These are phyloP conservation scores for Boleophthalmus pectinirostris DNA, from an alignment of 2,113 vertebrate genomes.

Conservation along the genomic window DNA sequence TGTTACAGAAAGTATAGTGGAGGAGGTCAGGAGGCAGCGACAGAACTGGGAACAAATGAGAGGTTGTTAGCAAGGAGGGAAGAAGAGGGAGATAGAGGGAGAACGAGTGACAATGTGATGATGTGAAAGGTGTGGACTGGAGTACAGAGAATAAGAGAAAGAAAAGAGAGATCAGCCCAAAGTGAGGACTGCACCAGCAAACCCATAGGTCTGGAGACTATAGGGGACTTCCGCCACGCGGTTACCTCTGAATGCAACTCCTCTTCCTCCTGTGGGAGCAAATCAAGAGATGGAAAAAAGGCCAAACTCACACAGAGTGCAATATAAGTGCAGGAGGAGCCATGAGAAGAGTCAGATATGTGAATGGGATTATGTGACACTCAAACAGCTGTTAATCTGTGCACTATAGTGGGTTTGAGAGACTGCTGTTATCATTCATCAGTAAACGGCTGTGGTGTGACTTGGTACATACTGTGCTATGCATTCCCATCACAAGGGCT, in stretches of 20 bases:
- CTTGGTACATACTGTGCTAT: background rate
- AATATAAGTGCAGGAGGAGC: constrained; percentile 21
- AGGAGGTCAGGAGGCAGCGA: constrained; percentile 60
- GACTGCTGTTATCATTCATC: constrained; percentile 1
- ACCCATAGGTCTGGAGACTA: constrained; percentile 45
- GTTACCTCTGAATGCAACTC: constrained; percentile 81
- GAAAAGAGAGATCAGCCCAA: constrained; percentile 4
- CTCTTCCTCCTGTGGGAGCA: constrained; percentile 74
- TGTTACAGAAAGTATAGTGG: constrained; percentile 35
- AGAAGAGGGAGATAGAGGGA: background rate
- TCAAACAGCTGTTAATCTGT: background rate
- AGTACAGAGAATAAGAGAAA: constrained; percentile 12
- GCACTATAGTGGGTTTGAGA: background rate
- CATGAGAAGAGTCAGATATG: background rate
- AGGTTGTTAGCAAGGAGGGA: constrained; percentile 48
- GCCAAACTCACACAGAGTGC: constrained; percentile 34
- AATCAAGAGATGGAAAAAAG: constrained; percentile 57
- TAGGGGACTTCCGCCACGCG: constrained; percentile 17
- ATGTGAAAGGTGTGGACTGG: constrained; percentile 5
- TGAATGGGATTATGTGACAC: background rate
- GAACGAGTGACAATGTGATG: constrained; percentile 2
- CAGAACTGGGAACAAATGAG: constrained; percentile 58
- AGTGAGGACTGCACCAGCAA: constrained; percentile 36
- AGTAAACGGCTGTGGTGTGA: background rate
- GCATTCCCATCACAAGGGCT: background rate